Evolutionary conservation across 2,888 invertebrate genomes (phyloP).

Genomic region (Homarus gammarus): DNA sequence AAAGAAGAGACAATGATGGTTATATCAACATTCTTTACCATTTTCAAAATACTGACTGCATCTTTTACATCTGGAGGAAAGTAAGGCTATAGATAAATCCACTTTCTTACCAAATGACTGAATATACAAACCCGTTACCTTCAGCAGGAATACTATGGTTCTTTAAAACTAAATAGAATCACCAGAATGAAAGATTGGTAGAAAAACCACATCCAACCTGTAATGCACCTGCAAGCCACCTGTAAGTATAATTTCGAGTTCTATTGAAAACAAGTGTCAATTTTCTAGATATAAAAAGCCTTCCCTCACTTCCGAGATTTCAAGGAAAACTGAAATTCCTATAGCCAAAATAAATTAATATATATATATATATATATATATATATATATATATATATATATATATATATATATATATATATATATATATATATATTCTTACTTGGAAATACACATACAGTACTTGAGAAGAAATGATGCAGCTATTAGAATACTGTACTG

Average conservation of each 20-base stretch:
- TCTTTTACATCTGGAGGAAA: background rate
- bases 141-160: conserved; percentile 5
- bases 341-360: background rate
- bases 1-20: too few species aligned
- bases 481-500: background rate
- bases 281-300: background rate
- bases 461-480: background rate
- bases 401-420: background rate
- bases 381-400: too few species aligned
- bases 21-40: too few species aligned
- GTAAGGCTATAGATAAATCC: background rate
- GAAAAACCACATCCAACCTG: background rate
- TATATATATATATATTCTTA: background rate
- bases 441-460: background rate
- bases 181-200: background rate
- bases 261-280: background rate
- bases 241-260: background rate
- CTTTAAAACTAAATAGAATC: background rate
- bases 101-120: background rate
- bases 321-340: background rate
- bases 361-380: too few species aligned
- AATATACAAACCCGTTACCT: conserved; percentile 41
- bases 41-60: background rate
- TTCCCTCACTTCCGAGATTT: background rate
- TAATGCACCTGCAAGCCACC: background rate